These are phyloP conservation scores for Myiotriccus ornatus DNA, from an alignment of 2,797 vertebrate genomes.

Conservation along the genomic window DNA sequence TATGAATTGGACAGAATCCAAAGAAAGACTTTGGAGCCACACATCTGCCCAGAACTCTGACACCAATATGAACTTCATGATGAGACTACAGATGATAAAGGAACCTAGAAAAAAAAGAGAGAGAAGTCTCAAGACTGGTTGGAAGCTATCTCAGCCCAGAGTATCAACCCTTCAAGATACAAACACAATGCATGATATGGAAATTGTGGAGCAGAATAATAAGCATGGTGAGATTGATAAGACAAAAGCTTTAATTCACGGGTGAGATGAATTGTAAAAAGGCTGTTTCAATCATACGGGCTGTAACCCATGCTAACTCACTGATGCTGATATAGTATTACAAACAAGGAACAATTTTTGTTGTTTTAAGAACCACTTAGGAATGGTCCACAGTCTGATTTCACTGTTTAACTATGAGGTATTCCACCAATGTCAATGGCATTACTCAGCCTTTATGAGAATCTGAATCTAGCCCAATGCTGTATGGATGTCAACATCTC, in stretches of 20 bases:
- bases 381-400: not conserved
- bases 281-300: not conserved
- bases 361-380: not conserved
- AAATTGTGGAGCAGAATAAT: not conserved
- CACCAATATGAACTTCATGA: not conserved
- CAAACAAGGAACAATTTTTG: not conserved
- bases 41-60: not conserved
- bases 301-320: not conserved
- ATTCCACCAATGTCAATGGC: not conserved
- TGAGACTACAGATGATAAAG: not conserved
- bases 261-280: not conserved
- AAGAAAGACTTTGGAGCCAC: not conserved
- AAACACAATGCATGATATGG: not conserved
- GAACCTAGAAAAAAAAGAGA: not conserved
- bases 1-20: slow-evolving; percentile 52
- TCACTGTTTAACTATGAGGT: not conserved
- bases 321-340: not conserved
- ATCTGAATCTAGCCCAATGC: not conserved
- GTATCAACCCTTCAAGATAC: not conserved
- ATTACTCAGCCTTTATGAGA: not conserved
- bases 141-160: not conserved
- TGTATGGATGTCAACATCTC: accelerated
- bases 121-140: not conserved
- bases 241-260: not conserved
- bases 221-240: not conserved